Base-by-base conservation (phyloP, 2,113 vertebrate genomes). In the Dryoscopus gambensis region DNA sequence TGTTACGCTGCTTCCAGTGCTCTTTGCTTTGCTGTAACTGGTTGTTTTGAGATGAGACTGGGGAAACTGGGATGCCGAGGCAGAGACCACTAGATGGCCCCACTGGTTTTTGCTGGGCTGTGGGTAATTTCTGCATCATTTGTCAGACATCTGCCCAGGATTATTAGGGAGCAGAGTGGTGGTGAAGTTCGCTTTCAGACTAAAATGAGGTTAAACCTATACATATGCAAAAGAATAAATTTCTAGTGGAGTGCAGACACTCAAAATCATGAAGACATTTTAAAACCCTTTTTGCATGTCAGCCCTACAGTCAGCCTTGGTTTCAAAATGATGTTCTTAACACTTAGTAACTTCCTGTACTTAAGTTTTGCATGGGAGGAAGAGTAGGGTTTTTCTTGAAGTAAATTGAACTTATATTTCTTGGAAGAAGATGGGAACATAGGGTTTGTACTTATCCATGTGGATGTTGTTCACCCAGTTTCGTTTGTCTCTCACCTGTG, bases 71-170 rank as follows among this genome's bases (percentile, higher is more conserved):
- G 63, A 17, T 49, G 37, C n/a, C 1, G 27, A 67, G 42, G 19
- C 22, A 70, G 52, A 91, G 60, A 68, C 95, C 93, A 94, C 88
- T 95, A 97, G 96, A 60, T 96, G 95, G 95, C 93, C 39, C 92
- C 93, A 84, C 88, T 44, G 56, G 8, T 88, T 96, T 83, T 93
- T 93, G 20, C 10, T 76, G 63, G 81, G 2, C 33, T 27, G 7
- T 75, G 93, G 95, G 93, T 42, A 92, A 60, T 92, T 96, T 68
- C n/a, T 52, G 65, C 53, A 60, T 47, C 60, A 14, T 33, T 65
- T 53, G 27, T 35, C 39, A 90, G 68, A 89, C n/a, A 60, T 65
- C 47, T 87, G 64, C 18, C 68, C 57, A 7, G 31, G 35, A 5
- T 63, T 63, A 27, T 37, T 35, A 77, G 33, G 56, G 63, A 31